phyloP scores from a whole-genome alignment of 2,113 vertebrate genomes.

The Psammodynastes pulverulentus region DNA sequence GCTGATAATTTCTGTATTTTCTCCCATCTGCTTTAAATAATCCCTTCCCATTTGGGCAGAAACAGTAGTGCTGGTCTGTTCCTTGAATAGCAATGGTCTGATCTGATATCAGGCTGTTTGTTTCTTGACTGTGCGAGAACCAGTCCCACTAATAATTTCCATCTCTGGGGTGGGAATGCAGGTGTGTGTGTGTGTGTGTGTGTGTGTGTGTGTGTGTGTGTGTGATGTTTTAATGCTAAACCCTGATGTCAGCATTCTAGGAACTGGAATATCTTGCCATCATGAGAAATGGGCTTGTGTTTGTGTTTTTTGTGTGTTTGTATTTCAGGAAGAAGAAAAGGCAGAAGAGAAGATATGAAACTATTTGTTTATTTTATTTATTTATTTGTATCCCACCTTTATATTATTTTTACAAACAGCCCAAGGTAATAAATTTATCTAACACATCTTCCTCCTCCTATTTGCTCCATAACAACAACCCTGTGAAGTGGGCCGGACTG shows the following conservation, averaged over 20 bases:
- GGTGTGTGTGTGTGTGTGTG: too few species aligned
- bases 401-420: not conserved
- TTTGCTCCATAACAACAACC: not conserved
- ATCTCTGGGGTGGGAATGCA: too few species aligned
- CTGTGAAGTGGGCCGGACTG: not conserved
- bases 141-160: not conserved
- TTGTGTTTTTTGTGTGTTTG: not conserved
- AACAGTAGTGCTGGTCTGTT: not conserved
- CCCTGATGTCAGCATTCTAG: not conserved
- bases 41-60: not conserved
- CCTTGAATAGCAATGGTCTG: not conserved
- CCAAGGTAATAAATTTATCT: not conserved
- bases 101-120: not conserved
- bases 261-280: not conserved
- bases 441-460: not conserved
- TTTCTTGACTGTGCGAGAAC: not conserved
- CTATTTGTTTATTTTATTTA: not conserved
- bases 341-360: not conserved
- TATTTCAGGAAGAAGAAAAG: constrained; percentile 2
- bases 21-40: not conserved
- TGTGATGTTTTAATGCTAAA: not conserved
- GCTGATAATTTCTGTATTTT: not conserved
- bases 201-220: too few species aligned
- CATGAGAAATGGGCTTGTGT: not conserved
- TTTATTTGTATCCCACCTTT: not conserved